Percentiles rank a stretch among this genome's conserved stretches.
These are phyloP conservation scores for Leptoteleia sp. DNA, from an alignment of 1,140 invertebrate genomes.

Conservation along the genomic window DNA sequence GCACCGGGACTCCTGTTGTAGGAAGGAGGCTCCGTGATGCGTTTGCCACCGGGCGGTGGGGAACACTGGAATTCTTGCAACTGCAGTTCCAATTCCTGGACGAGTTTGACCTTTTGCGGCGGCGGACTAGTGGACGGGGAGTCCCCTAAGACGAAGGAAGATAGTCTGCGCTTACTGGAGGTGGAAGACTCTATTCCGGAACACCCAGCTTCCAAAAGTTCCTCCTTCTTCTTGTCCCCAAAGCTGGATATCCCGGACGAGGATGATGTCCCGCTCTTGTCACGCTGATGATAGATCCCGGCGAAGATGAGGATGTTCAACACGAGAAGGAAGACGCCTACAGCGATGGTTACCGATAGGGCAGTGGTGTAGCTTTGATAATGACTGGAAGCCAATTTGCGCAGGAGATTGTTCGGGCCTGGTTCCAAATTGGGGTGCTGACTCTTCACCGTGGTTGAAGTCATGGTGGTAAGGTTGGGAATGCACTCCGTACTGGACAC, in stretches of 20 bases:
- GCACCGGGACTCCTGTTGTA: slow-evolving; percentile 82
- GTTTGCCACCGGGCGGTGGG: slow-evolving; percentile 80
- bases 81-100: slow-evolving; percentile 85
- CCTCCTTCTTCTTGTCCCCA: slow-evolving; percentile 87
- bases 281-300: slow-evolving; percentile 95
- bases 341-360: slow-evolving; percentile 94
- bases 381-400: slow-evolving; percentile 88
- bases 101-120: slow-evolving; percentile 84
- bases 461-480: slow-evolving; percentile 77
- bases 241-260: slow-evolving; percentile 68
- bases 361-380: slow-evolving; percentile 94
- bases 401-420: slow-evolving; percentile 85
- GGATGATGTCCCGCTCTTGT: slow-evolving; percentile 81
- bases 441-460: slow-evolving; percentile 73
- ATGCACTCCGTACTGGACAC: slow-evolving; percentile 77
- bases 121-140: slow-evolving; percentile 81
- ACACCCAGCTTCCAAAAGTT: slow-evolving; percentile 86
- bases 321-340: slow-evolving; percentile 93
- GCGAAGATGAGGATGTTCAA: slow-evolving; percentile 97
- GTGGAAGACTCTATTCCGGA: slow-evolving; percentile 81
- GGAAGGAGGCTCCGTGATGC: slow-evolving; percentile 77
- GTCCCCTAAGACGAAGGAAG: slow-evolving; percentile 77
- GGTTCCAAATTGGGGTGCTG: slow-evolving; percentile 72
- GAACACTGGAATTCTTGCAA: slow-evolving; percentile 85
- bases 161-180: slow-evolving; percentile 82